Conservation (phyloP, 2,113 vertebrate species). For the Spermophilus dauricus region DNA sequence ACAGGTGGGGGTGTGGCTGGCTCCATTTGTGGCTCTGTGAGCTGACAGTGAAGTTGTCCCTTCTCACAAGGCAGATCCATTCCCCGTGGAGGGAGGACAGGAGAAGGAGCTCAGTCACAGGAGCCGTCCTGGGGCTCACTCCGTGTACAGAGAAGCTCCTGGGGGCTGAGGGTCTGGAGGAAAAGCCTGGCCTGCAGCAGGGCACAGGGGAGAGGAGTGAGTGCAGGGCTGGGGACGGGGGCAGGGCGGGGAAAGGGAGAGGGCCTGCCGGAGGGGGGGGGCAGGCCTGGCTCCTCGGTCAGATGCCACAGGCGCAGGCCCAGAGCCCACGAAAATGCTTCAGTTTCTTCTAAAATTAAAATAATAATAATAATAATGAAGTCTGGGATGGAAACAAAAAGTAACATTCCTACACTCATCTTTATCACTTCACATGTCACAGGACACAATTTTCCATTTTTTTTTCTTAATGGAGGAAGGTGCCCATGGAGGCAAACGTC, state of each 20-base stretch:
- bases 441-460: not conserved
- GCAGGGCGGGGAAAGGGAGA: accelerated
- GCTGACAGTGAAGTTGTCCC: not conserved
- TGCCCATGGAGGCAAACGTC: not conserved
- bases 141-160: not conserved
- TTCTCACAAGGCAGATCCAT: not conserved
- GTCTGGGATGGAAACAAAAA: not conserved
- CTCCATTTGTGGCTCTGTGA: accelerated
- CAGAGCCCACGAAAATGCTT: not conserved
- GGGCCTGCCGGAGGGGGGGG: accelerated
- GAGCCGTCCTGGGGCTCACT: not conserved
- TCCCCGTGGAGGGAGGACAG: not conserved
- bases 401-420: not conserved
- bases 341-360: not conserved
- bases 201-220: accelerated
- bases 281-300: accelerated
- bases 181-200: not conserved
- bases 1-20: not conserved
- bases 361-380: not conserved
- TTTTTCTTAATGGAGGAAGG: not conserved
- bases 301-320: not conserved
- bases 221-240: accelerated
- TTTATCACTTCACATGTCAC: not conserved
- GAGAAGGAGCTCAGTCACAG: not conserved
- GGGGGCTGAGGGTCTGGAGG: not conserved